Evolutionary conservation across 2,888 invertebrate species (phyloP).

Genomic region (Poecilobothrus nobilitatus): DNA sequence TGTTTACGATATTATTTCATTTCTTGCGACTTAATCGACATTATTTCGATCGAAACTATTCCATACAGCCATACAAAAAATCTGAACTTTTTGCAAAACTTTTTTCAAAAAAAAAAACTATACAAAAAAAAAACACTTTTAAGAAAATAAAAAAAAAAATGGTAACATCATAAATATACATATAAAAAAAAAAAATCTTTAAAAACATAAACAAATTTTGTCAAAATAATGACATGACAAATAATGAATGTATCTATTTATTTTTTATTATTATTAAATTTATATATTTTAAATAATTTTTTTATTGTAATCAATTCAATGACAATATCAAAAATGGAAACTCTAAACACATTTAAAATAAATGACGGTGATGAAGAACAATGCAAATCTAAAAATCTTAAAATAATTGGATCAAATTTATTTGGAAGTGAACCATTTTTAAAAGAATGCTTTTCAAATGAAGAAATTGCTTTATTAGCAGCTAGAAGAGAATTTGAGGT

Average conservation of each 20-base stretch:
- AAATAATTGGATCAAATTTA: conserved; percentile 39
- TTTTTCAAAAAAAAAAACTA: too few species aligned
- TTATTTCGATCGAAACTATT: too few species aligned
- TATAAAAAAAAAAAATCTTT: too few species aligned
- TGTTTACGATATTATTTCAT: too few species aligned
- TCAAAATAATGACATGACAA: not conserved
- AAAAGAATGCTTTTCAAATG: conserved; percentile 37
- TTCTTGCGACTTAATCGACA: too few species aligned
- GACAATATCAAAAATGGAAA: not conserved
- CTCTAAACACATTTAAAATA: not conserved
- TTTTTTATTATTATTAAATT: not conserved
- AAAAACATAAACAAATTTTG: too few species aligned
- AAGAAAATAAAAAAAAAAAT: too few species aligned
- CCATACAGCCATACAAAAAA: too few species aligned
- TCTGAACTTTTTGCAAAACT: too few species aligned
- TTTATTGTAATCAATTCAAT: not conserved
- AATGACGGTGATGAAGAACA: not conserved
- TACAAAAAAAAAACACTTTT: too few species aligned
- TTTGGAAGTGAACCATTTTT: conserved; percentile 28
- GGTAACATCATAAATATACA: too few species aligned
- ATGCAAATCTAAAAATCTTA: not conserved
- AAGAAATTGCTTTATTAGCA: conserved; percentile 36
- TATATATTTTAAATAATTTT: not conserved
- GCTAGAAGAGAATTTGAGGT: conserved; percentile 39
- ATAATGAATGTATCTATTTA: not conserved